Evolutionary conservation across 2,113 vertebrate species (phyloP), one percentile per base, ranked within the genome.

Genomic region (Dasyurus viverrinus): DNA sequence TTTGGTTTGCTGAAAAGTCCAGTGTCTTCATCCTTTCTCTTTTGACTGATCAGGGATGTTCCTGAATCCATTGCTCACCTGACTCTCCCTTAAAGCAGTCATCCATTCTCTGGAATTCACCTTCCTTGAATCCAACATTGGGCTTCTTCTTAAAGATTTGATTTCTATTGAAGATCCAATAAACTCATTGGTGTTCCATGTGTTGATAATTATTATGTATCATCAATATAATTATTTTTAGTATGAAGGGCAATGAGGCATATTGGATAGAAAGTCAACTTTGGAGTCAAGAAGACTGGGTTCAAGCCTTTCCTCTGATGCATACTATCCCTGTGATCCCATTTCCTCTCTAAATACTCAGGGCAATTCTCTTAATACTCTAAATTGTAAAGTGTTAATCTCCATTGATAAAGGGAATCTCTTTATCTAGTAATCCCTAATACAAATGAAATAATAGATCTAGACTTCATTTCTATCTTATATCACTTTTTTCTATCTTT

Each of bases 1-100:
- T 0, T 6, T 8, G 2, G 0, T 50, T 16, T n/a, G 36, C 26
- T 47, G 3, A 2, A 11, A 54, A 36, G 1, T 0, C 27, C 2
- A 1, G 0, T 3, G 16, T 8, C 92, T 68, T 53, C 24, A 50
- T 84, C 30, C 23, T 24, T 2, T 3, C 16, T 1, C 26, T 91
- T 27, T 53, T 25, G 0, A 11, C 9, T 19, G 6, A 55, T 60
- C 27, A 1, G 2, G 47, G 42, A 55, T 11, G 1, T n/a, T n/a
- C 4, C 3, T 19, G 7, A 1, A 8, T 3, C 54, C 5, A 89
- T 50, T 36, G 68, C 90, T 11, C 53, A 90, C 0, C 2, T 11
- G 26, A 90, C 4, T 0, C 10, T 89, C 25, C 16, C 8, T 25
- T 22, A 2, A 53, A n/a, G 8, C 53, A 57, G 5, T 1, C 4